phyloP scores from a whole-genome alignment of 2,888 invertebrate genomes.

The Limnephilus marmoratus region DNA sequence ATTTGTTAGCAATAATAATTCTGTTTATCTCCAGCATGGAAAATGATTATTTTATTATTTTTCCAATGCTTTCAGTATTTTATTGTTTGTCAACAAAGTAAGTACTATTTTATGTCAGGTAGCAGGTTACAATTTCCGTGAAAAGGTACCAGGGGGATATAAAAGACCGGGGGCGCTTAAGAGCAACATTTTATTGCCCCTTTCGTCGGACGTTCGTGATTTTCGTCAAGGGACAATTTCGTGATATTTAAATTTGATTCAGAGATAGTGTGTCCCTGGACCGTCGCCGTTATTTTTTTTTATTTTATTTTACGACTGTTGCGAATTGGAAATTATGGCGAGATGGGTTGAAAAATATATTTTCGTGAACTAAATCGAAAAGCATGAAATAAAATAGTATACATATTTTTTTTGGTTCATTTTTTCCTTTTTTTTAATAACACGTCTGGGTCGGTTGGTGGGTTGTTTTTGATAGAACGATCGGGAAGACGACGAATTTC shows the following conservation, averaged over 20 bases:
- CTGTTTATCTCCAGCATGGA: too few relatives aligned
- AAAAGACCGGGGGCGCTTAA: neutral
- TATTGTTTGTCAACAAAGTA: neutral
- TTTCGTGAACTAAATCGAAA: neutral
- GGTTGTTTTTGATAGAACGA: too few relatives aligned
- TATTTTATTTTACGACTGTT: conserved; percentile 31
- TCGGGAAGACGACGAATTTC: too few relatives aligned
- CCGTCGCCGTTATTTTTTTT: conserved; percentile 2
- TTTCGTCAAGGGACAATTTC: conserved; percentile 40
- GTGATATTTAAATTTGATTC: conserved; percentile 33
- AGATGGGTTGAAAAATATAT: neutral
- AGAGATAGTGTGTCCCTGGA: conserved; percentile 7
- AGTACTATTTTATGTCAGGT: neutral
- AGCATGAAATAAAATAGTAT: neutral
- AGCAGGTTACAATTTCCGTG: neutral
- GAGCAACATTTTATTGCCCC: conserved; percentile 39
- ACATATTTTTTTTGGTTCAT: too few relatives aligned
- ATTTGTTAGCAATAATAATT: too few relatives aligned
- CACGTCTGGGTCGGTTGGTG: too few relatives aligned
- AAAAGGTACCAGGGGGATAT: conserved; percentile 11
- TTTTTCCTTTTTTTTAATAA: too few relatives aligned
- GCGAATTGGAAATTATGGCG: conserved; percentile 3
- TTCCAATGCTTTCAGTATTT: neutral
- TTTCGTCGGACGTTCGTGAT: conserved; percentile 39
- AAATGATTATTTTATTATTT: neutral